Percentiles rank a stretch among this genome's conserved stretches.
Conservation (phyloP, 2,797 vertebrate genomes). For the Pangasius macronema region DNA sequence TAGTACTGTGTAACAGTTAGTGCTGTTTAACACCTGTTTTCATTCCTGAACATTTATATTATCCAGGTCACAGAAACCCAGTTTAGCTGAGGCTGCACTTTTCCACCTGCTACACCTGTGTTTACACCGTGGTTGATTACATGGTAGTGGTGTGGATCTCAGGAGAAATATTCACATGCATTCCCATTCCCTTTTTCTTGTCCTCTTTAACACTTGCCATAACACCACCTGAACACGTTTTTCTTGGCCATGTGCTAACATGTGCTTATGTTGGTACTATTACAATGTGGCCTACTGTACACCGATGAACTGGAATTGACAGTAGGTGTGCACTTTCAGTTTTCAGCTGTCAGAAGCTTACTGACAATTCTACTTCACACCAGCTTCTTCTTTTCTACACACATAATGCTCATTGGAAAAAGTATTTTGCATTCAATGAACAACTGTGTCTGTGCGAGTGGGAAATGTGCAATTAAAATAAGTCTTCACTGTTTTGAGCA, state of each 20-base stretch:
- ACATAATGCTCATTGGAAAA: background rate
- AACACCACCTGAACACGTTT: background rate
- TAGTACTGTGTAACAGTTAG: background rate
- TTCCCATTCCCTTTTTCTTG: background rate
- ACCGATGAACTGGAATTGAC: background rate
- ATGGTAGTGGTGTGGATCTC: constrained; percentile 1
- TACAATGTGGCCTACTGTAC: background rate
- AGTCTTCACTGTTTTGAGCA: background rate
- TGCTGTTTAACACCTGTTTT: background rate
- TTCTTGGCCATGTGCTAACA: background rate
- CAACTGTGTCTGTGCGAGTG: background rate
- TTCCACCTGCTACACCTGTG: constrained; percentile 2
- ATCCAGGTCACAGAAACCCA: background rate
- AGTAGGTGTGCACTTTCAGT: background rate
- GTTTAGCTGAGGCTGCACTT: background rate
- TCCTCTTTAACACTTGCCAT: background rate
- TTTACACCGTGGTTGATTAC: background rate
- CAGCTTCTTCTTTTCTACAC: background rate
- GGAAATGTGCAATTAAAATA: background rate
- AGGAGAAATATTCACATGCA: background rate
- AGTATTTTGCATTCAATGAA: background rate
- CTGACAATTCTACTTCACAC: background rate
- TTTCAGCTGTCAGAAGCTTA: background rate
- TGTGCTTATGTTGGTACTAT: background rate
- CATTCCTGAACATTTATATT: background rate